Percentiles rank a stretch among this genome's conserved stretches.
These are phyloP conservation scores for Eupithecia centaureata DNA, from an alignment of 2,888 invertebrate genomes.

Conservation along the genomic window DNA sequence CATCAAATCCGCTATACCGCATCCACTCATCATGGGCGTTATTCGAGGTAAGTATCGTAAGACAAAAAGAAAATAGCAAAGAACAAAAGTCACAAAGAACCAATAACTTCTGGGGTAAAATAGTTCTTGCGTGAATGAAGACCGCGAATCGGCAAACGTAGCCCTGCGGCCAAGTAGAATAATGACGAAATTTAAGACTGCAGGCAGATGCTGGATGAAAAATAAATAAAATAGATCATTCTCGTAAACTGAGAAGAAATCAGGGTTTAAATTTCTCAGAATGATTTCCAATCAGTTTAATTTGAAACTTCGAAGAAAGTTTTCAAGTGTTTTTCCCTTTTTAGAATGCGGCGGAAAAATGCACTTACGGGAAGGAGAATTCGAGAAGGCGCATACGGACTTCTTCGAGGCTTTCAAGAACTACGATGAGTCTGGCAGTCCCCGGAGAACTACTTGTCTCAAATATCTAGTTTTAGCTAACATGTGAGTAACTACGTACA, in stretches of 20 bases:
- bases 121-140: too few relatives aligned
- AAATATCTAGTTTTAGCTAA: conserved; percentile 99
- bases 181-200: too few relatives aligned
- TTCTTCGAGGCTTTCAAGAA: conserved; percentile 99
- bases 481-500: conserved; percentile 89
- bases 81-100: too few relatives aligned
- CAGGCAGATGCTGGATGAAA: too few relatives aligned
- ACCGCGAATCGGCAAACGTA: too few relatives aligned
- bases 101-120: too few relatives aligned
- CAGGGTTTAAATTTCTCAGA: too few relatives aligned
- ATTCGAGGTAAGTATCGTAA: conserved; percentile 89
- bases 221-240: too few relatives aligned
- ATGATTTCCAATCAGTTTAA: neutral
- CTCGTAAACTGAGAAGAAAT: too few relatives aligned
- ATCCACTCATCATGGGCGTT: conserved; percentile 99
- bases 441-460: conserved; percentile 97
- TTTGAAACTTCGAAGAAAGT: neutral
- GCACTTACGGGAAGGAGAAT: conserved; percentile 99
- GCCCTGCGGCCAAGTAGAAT: neutral
- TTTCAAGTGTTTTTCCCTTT: conserved; percentile 18
- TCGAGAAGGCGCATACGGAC: conserved; percentile 99
- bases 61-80: neutral
- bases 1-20: conserved; percentile 99
- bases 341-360: conserved; percentile 99
- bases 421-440: conserved; percentile 99